These are phyloP conservation scores for Tachysurus vachellii DNA, from an alignment of 2,113 vertebrate genomes.

Conservation along the genomic window DNA sequence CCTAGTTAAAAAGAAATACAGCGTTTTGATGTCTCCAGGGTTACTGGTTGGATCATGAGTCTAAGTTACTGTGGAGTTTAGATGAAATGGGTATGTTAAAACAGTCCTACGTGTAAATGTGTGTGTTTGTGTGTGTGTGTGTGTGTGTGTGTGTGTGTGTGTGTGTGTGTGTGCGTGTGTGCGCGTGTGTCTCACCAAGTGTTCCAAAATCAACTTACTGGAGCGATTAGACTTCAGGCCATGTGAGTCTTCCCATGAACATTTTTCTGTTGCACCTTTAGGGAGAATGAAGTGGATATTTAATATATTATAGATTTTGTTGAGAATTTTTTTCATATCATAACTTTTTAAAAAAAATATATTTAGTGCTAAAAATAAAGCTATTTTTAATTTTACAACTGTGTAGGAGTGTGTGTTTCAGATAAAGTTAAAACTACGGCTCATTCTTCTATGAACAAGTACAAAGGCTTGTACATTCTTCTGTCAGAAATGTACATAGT, in stretches of 20 bases:
- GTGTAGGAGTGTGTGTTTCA: not conserved
- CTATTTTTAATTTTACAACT: not conserved
- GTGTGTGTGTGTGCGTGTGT: not conserved
- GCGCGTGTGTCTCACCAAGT: not conserved
- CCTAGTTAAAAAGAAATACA: too few species aligned
- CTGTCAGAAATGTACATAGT: not conserved
- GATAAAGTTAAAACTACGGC: not conserved
- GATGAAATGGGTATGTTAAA: not conserved
- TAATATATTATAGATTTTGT: too few species aligned
- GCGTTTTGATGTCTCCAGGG: not conserved
- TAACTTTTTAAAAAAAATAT: not conserved
- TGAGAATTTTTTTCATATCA: not conserved
- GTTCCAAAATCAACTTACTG: not conserved
- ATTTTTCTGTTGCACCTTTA: too few species aligned
- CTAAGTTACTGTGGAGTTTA: not conserved
- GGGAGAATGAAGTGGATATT: too few species aligned
- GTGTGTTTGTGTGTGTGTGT: not conserved
- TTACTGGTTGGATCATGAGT: not conserved
- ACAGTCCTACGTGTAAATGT: not conserved
- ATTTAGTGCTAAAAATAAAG: not conserved
- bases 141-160: not conserved
- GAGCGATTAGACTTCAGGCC: not conserved
- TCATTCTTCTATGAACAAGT: not conserved
- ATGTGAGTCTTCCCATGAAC: too few species aligned
- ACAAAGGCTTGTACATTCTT: not conserved